Percentiles rank a stretch among this genome's conserved stretches.
phyloP scores from a whole-genome alignment of 2,888 invertebrate species.

The Pollenia angustigena region DNA sequence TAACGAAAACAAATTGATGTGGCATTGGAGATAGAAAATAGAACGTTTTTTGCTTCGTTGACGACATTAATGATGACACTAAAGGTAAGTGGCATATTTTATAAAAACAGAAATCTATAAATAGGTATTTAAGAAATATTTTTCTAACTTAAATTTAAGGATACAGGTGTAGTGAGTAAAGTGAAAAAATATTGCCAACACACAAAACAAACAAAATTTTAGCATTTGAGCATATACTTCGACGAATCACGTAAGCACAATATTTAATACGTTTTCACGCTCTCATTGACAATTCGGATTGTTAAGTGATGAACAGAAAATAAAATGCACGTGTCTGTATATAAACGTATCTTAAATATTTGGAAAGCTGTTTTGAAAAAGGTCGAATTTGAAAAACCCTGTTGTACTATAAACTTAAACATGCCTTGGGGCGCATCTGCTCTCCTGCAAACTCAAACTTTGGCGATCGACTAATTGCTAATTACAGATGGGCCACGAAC shows the following conservation, averaged over 20 bases:
- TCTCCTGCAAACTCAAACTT: too few relatives aligned
- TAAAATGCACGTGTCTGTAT: too few relatives aligned
- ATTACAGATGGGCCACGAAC: too few relatives aligned
- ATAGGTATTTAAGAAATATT: neutral
- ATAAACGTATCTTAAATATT: too few relatives aligned
- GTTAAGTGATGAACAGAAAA: neutral
- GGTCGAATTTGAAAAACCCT: too few relatives aligned
- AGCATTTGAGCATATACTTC: neutral
- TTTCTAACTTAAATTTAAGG: too few relatives aligned
- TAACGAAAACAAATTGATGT: conserved; percentile 16
- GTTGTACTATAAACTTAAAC: too few relatives aligned
- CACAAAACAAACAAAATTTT: neutral
- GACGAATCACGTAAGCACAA: too few relatives aligned
- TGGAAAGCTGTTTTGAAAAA: too few relatives aligned
- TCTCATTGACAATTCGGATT: neutral
- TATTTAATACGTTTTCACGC: neutral
- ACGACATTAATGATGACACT: neutral
- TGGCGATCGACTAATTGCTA: too few relatives aligned
- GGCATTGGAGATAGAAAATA: neutral
- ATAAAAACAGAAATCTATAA: neutral
- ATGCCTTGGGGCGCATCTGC: too few relatives aligned
- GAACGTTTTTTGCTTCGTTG: neutral
- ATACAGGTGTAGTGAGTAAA: too few relatives aligned
- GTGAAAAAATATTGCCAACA: neutral
- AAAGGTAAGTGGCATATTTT: conserved; percentile 8